phyloP scores from a whole-genome alignment of 1,140 invertebrate genomes.

The Diabrotica virgifera region DNA sequence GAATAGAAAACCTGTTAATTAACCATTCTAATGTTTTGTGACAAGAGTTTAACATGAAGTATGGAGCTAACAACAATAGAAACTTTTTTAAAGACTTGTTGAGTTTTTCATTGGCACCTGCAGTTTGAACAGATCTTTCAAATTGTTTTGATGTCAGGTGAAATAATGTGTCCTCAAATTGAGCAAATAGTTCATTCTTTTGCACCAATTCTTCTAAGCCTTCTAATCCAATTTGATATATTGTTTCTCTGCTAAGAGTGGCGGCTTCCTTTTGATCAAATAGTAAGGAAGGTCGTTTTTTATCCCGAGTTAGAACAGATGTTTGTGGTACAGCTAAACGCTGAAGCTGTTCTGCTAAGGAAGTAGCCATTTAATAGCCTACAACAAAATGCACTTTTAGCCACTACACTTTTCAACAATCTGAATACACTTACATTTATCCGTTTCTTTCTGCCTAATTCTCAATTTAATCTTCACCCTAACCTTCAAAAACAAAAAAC shows the following conservation, averaged over 20 bases:
- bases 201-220: conserved; percentile 79
- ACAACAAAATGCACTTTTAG: no score
- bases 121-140: conserved; percentile 74
- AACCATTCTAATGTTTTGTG: conserved; percentile 94
- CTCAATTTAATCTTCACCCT: no score
- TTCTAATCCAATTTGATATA: conserved; percentile 79
- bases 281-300: conserved; percentile 74
- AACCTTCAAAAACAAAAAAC: no score
- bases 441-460: no score
- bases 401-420: no score
- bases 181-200: conserved; percentile 66
- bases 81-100: conserved; percentile 78
- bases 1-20: conserved; percentile 81
- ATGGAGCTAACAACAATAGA: conserved; percentile 78
- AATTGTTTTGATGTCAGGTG: conserved; percentile 67
- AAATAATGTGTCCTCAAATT: conserved; percentile 77
- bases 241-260: conserved; percentile 73
- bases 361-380: conserved; percentile 57
- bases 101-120: conserved; percentile 72
- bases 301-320: conserved; percentile 62
- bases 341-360: conserved; percentile 79
- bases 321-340: conserved; percentile 78
- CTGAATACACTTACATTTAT: no score
- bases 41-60: conserved; percentile 77
- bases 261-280: conserved; percentile 89